phyloP scores from a whole-genome alignment of 2,113 vertebrate genomes.

The Tragelaphus buxtoni region DNA sequence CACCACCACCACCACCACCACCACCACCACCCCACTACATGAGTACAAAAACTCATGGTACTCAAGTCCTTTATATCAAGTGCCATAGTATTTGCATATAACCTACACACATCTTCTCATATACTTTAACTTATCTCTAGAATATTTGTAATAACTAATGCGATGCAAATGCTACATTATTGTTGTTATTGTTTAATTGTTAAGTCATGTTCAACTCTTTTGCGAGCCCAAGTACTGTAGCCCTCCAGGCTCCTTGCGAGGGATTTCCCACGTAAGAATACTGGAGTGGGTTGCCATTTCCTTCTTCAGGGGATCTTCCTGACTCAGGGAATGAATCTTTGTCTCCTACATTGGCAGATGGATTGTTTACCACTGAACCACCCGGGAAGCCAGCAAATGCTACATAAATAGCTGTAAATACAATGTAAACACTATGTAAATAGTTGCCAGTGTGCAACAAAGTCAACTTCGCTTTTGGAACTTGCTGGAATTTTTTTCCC shows the following conservation, averaged over 20 bases:
- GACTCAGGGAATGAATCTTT: background rate
- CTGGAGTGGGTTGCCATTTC: background rate
- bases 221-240: background rate
- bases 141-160: background rate
- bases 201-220: background rate
- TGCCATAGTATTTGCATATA: background rate
- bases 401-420: background rate
- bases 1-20: background rate
- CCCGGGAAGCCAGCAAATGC: background rate
- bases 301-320: background rate
- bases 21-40: background rate
- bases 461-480: background rate
- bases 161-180: background rate
- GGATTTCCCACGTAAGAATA: background rate
- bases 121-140: background rate
- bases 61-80: background rate
- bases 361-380: background rate
- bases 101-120: background rate
- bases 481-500: background rate
- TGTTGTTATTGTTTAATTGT: background rate
- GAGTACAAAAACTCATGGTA: background rate
- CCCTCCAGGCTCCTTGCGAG: background rate
- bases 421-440: background rate
- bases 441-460: background rate
- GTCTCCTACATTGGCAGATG: fast-evolving